Evolutionary conservation across 2,888 invertebrate genomes (phyloP), one percentile per base, ranked within the genome.

Genomic region (Scelioninae gen. 1): DNA sequence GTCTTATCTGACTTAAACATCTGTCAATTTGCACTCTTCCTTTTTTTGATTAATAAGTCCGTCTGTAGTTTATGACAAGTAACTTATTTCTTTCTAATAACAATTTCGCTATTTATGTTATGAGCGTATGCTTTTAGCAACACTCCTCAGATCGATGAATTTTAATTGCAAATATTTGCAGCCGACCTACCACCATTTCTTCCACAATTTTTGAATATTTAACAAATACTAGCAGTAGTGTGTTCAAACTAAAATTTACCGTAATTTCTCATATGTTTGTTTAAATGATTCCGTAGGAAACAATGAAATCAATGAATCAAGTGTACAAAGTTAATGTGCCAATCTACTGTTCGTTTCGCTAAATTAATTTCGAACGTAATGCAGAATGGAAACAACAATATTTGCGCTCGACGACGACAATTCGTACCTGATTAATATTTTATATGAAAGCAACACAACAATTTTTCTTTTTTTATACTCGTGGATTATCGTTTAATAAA

Each of bases 301-400:
- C 11, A 55, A 10, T 56, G 56, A 38, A 56, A 56, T 34, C 56
- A 56, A 32, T 32, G 13, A 55, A 31, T 13, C 32, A 13, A 32
- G 38, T 8, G 38, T 38, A 38, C 7, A 38, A 38, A 56, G 38
- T 56, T 16, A 56, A 56, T 34, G 1, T 31, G 10, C 38, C 38
- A 38, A 38, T 34, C 38, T 38, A 6, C 29, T 51, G 16, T 29
- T 51, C 29, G 11, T 11, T 16, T 29, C 29, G 4, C 23, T 3
- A 23, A 51, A 51, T 29, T 29, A 51, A 8, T 51, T 3, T 29
- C 10, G 29, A 23, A 9, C 29, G 29, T 43, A 8, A 29, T 29
- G 51, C 29, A 51, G 29, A 51, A 7, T 10, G 11, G 43, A 10
- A 51, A 31, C n/a, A 31, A 53, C 53, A 53, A 11, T n/a, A 43